These are phyloP conservation scores for Acanthococcus lagerstroemiae DNA, from an alignment of 2,888 invertebrate genomes.

Conservation along the genomic window DNA sequence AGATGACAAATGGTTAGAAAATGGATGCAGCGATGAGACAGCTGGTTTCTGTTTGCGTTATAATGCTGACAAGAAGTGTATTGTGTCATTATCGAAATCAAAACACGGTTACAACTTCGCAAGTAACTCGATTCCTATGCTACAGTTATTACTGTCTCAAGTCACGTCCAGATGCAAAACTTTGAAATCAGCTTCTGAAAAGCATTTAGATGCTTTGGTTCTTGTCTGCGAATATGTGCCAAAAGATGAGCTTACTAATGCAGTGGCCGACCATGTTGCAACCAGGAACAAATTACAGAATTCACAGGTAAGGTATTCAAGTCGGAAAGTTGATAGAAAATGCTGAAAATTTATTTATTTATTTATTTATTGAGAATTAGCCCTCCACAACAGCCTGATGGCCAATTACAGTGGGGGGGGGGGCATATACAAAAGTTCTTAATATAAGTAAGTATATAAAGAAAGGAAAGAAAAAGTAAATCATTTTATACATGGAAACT, in stretches of 20 bases:
- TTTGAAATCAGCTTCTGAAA: neutral
- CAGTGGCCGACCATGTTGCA: slow-evolving; percentile 33
- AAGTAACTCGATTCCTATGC: neutral
- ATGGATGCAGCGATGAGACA: slow-evolving; percentile 32
- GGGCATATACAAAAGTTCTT: too few species aligned
- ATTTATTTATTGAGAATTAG: neutral
- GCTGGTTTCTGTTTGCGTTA: slow-evolving; percentile 33
- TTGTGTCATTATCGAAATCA: slow-evolving; percentile 32
- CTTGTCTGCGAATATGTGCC: slow-evolving; percentile 16
- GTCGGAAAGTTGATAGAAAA: neutral
- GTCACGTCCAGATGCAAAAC: neutral
- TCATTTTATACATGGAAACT: too few species aligned
- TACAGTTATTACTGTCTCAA: neutral
- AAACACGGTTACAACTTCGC: slow-evolving; percentile 32
- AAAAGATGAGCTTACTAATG: slow-evolving; percentile 29
- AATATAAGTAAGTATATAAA: too few species aligned
- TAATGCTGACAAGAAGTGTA: slow-evolving; percentile 31
- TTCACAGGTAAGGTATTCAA: slow-evolving; percentile 40
- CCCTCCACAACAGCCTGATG: too few species aligned
- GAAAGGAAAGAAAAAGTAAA: too few species aligned
- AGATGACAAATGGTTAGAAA: slow-evolving; percentile 33
- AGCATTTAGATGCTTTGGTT: neutral
- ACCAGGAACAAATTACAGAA: slow-evolving; percentile 41
- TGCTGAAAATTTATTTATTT: neutral
- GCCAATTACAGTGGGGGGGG: too few species aligned